These are phyloP conservation scores for Gymnodraco acuticeps DNA, from an alignment of 2,797 vertebrate species.

Conservation along the genomic window DNA sequence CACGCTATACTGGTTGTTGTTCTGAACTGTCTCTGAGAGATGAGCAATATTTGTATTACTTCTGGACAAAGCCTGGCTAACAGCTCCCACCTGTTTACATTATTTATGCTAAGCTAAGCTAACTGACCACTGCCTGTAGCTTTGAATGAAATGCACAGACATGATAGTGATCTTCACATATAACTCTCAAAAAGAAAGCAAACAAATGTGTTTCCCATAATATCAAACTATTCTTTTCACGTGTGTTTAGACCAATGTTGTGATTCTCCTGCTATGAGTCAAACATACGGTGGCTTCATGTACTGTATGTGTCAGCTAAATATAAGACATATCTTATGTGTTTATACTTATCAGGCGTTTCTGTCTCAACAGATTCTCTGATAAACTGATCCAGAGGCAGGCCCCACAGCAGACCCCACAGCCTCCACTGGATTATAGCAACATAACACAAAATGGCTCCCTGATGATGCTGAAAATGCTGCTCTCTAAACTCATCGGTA, in stretches of 20 bases:
- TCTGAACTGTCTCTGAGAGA: too few relatives aligned
- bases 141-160: not conserved
- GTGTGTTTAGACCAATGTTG: not conserved
- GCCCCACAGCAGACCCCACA: conserved; percentile 85
- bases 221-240: not conserved
- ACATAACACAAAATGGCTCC: conserved; percentile 84
- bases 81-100: too few relatives aligned
- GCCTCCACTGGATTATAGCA: conserved; percentile 79
- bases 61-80: too few relatives aligned
- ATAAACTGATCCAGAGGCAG: conserved; percentile 88
- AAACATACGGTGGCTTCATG: not conserved
- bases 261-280: not conserved
- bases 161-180: not conserved
- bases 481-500: conserved; percentile 56
- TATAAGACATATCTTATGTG: not conserved
- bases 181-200: not conserved
- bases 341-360: conserved; percentile 25
- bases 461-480: conserved; percentile 78
- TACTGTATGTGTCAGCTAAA: not conserved
- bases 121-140: too few relatives aligned
- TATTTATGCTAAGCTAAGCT: too few relatives aligned
- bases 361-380: conserved; percentile 88
- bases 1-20: too few relatives aligned
- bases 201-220: not conserved
- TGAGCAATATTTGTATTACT: too few relatives aligned